Evolutionary conservation across 2,113 vertebrate genomes (phyloP), one percentile per base, ranked within the genome.

Genomic region (Colaptes auratus): DNA sequence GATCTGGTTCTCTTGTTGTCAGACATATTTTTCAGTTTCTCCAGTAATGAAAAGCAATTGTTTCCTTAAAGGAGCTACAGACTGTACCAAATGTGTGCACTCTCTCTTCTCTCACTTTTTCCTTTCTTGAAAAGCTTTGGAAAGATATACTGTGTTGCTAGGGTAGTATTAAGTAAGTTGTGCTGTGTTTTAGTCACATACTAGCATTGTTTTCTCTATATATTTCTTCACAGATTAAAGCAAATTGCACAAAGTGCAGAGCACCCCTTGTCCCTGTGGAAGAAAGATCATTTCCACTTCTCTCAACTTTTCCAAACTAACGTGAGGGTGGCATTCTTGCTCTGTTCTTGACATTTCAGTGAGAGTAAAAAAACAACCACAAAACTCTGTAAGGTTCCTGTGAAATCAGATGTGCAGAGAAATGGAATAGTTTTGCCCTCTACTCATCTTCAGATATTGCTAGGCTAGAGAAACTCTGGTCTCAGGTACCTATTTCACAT

Each of bases 11-110:
- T 76, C 31, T 44, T 88, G 85, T 82, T n/a, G 65, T 67, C 83
- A 82, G 36, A 72, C 78, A 90, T 59, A 60, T 48, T 96, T 96
- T 90, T 91, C 84, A 58, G 53, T 93, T 95, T 91, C 80, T 52
- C 48, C 28, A 53, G 70, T 61, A 58, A 80, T 64, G 71, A 89
- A 89, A 90, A 87, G 15, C 35, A 78, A 48, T 72, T 86, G 6
- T 67, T 96, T 93, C 75, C 52, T 36, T 90, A 71, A 86, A 88
- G 56, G 69, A 92, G 59, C 6, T 31, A 66, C 48, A 52, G 61
- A 8, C 39, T 9, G 42, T 18, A 35, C 44, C n/a, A 81, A 78
- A 31, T 44, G 28, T 60, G 28, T 2, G 23, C 28, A 2, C 6
- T 28, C 60, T 28, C 23, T 33, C 31, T 6, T 23, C 25, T 50